Evolutionary conservation across 2,113 vertebrate species (phyloP), one percentile per base, ranked within the genome.

Genomic region (Canis aureus): DNA sequence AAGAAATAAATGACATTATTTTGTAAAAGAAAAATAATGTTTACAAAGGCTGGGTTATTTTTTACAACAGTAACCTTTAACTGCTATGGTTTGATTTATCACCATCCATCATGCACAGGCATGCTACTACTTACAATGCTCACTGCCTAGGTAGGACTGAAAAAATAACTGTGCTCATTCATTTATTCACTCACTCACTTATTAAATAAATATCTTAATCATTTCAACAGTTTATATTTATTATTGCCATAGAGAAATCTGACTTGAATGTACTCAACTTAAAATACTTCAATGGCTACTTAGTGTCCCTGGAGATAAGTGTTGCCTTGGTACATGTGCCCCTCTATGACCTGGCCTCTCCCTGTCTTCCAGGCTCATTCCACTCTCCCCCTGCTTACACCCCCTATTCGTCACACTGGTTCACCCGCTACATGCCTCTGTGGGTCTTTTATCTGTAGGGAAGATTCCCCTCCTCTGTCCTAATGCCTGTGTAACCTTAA

Each of bases 291-390:
- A 62, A 0, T 3, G 32, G 15, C 49, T 60, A n/a, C 79, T 38
- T 13, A 11, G 11, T 35, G 9, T 35, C 17, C 43, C 35, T 43
- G 38, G 60, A 53, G 78, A 11, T 15, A 17, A 60, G 17, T 16
- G 29, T 32, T 15, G 35, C 25, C 20, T 59, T 35, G 13, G 1
- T 0, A 3, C 0, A 0, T 7, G 11, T 11, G 3, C 11, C 8
- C 4, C 29, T 57, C 59, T 12, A 1, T 29, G 29, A 10, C 15
- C 43, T 25, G 22, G 3, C 6, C 5, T 13, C 20, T 20, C 38
- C 35, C 11, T 3, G 0, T 17, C n/a, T 25, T 17, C 32, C 17
- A 8, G 22, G 15, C 59, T 51, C 55, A 29, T 9, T 8, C 38
- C 20, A 5, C 16, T 7, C 7, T 8, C 11, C 32, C 10, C 25